Evolutionary conservation across 2,888 invertebrate genomes (phyloP).

Genomic region (Tiliacea aurago): DNA sequence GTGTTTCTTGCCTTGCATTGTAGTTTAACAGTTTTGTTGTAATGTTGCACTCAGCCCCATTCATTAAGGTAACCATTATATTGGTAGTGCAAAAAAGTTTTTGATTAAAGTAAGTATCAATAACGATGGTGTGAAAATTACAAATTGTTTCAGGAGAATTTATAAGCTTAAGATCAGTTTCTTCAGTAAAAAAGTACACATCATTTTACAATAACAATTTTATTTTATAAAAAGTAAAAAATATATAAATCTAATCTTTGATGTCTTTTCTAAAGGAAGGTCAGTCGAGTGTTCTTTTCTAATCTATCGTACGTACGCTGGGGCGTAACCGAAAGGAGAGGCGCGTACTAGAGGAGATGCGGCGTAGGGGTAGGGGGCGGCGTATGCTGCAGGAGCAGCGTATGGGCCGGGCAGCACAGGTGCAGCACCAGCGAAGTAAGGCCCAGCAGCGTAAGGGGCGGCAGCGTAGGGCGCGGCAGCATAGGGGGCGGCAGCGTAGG

Average conservation of each 20-base stretch:
- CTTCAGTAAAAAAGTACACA: conserved; percentile 16
- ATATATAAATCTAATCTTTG: conserved; percentile 65
- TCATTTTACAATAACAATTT: conserved; percentile 48
- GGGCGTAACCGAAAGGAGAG: conserved; percentile 63
- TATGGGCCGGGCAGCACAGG: conserved; percentile 63
- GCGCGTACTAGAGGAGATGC: conserved; percentile 59
- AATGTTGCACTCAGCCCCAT: no score
- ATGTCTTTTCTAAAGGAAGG: conserved; percentile 82
- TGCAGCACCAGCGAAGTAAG: conserved; percentile 67
- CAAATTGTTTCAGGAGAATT: neutral
- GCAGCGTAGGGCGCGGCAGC: conserved; percentile 60
- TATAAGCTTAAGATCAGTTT: neutral
- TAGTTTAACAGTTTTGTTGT: no score
- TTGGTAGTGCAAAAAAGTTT: no score
- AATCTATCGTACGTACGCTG: conserved; percentile 88
- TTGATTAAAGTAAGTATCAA: no score
- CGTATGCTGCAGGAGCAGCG: conserved; percentile 71
- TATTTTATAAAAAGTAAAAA: conserved; percentile 67
- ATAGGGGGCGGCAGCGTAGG: conserved; percentile 65
- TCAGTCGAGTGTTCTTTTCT: conserved; percentile 79
- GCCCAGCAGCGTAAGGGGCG: conserved; percentile 60
- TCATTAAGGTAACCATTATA: no score
- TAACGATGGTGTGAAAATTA: neutral
- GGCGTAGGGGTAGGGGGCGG: conserved; percentile 66
- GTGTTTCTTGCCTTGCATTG: no score